These are phyloP conservation scores for Antheraea pernyi DNA, from an alignment of 1,140 invertebrate genomes.

Conservation along the genomic window DNA sequence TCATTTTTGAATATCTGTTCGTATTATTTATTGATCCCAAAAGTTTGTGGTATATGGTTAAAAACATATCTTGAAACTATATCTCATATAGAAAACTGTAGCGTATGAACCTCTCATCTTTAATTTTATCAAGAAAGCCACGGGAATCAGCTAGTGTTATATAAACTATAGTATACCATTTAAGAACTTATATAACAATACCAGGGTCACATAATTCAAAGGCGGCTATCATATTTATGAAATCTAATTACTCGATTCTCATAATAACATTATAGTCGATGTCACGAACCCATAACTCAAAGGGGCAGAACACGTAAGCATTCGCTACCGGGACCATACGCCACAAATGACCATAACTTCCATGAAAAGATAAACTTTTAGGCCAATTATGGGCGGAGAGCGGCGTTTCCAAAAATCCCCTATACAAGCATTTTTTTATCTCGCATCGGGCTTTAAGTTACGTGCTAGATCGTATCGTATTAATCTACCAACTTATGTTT, in stretches of 20 bases:
- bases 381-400: conserved; percentile 59
- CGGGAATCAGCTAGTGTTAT: neutral
- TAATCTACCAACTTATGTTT: conserved; percentile 12
- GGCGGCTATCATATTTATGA: neutral
- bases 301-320: conserved; percentile 4
- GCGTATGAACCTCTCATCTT: no score
- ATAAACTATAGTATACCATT: neutral
- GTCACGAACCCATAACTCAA: conserved; percentile 58
- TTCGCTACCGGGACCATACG: conserved; percentile 43
- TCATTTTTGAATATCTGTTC: no score
- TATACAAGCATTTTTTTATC: conserved; percentile 50
- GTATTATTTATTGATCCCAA: no score
- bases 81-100: no score
- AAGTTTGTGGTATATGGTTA: no score
- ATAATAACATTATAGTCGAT: conserved; percentile 8
- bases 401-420: conserved; percentile 71
- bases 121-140: neutral
- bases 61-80: no score
- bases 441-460: conserved; percentile 50
- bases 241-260: conserved; percentile 8
- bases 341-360: conserved; percentile 62
- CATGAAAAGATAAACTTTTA: conserved; percentile 67
- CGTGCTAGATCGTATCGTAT: conserved; percentile 49
- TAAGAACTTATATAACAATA: neutral
- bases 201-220: conserved; percentile 4